Base-by-base conservation (phyloP, 2,888 invertebrate genomes). In the Epinotia nisella region DNA sequence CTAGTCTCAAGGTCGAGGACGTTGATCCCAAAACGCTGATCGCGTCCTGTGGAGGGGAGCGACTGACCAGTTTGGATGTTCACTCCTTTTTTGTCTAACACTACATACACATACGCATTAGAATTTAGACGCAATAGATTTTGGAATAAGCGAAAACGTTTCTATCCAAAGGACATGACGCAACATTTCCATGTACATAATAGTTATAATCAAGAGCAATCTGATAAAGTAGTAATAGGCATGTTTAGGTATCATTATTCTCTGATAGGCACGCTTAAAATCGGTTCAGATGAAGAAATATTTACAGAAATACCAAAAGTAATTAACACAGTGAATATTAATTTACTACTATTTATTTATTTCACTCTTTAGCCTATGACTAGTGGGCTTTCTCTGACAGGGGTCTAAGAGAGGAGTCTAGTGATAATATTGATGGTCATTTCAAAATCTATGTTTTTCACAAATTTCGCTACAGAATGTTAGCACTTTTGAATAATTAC, bases 1-100 rank as follows among this genome's bases (percentile, higher is more conserved):
- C 93, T 93, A 93, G 90, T 85, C 88, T 89, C 93, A 93, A 93
- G 93, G 93, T 88, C 92, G 92, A 86, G 93, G 92, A 89, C 93
- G 87, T 92, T 93, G 93, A 90, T 92, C 93, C 93, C 93, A 90
- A 91, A 90, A 89, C 89, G 90, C 90, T 90, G 92, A 90, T 89
- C 90, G 89, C 89, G 90, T 92, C 92, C 92, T 90, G 83, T 87
- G 87, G 86, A 81, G 87, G 85, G 86, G 88, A 85, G 83, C 85
- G 78, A 83, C 84, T 83, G 86, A 86, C 85, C 87, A 90, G 88
- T 90, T 92, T 91, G 85, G 90, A 86, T 87, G 87, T 84, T 85
- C 84, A 85, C 84, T 86, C 84, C 83, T 89, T 90, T 89, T 89
- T 91, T 90, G 86, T 82, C 83, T 85, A 83, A 80, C 78, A 80